These are phyloP conservation scores for Ormyrus nitidulus DNA, from an alignment of 2,888 invertebrate species.

Conservation along the genomic window DNA sequence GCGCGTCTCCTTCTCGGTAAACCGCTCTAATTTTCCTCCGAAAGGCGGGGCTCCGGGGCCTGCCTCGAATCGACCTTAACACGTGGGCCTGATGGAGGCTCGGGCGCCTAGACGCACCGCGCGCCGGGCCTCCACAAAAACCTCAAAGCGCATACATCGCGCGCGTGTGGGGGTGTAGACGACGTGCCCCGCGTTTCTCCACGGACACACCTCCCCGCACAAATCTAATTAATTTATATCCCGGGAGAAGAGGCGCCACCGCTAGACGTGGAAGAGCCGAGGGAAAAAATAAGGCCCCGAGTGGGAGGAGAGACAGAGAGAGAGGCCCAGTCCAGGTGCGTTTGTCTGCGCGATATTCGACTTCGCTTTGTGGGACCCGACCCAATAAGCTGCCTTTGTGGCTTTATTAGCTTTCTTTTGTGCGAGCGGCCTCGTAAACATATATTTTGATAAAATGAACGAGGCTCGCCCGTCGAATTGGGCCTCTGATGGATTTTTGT, in stretches of 20 bases:
- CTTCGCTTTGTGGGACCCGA: slow-evolving; percentile 30
- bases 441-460: slow-evolving; percentile 51
- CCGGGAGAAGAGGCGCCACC: slow-evolving; percentile 69
- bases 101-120: background rate
- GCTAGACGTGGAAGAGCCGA: background rate
- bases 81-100: background rate
- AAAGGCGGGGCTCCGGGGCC: background rate
- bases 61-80: background rate
- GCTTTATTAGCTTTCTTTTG: slow-evolving; percentile 49
- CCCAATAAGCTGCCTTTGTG: slow-evolving; percentile 42
- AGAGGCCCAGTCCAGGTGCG: background rate
- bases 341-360: slow-evolving; percentile 23
- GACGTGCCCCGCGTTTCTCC: slow-evolving; percentile 61
- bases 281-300: background rate
- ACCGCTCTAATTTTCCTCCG: slow-evolving; percentile 23
- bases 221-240: slow-evolving; percentile 75
- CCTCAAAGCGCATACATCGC: background rate
- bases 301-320: slow-evolving; percentile 14
- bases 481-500: slow-evolving; percentile 34
- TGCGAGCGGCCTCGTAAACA: slow-evolving; percentile 34
- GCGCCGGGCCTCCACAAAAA: background rate
- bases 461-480: background rate
- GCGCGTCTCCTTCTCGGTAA: slow-evolving; percentile 8
- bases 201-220: slow-evolving; percentile 73
- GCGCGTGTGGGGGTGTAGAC: slow-evolving; percentile 41